Evolutionary conservation across 2,888 invertebrate genomes (phyloP).

Genomic region (Axea sp.): DNA sequence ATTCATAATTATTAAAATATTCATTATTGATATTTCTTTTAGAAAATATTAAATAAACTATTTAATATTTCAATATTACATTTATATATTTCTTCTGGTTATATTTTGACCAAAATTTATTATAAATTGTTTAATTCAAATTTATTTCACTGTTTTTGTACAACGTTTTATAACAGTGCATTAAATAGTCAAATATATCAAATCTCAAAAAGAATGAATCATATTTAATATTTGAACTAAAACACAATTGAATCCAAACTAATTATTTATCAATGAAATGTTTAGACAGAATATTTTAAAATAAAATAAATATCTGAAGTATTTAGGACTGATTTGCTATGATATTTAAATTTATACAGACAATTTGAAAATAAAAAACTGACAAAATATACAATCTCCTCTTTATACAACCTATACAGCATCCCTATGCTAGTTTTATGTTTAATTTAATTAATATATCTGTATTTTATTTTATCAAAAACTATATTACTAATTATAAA

Average conservation of each 20-base stretch:
- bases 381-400: background rate
- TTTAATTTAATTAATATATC: too few species aligned
- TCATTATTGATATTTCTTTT: background rate
- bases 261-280: conserved; percentile 15
- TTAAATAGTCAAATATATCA: conserved; percentile 1
- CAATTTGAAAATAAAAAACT: conserved; percentile 34
- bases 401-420: background rate
- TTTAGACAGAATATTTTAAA: conserved; percentile 23
- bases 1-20: conserved; percentile 67
- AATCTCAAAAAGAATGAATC: conserved; percentile 6
- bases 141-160: conserved; percentile 10
- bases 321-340: conserved; percentile 43
- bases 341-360: conserved; percentile 40
- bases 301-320: conserved; percentile 8
- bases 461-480: too few species aligned
- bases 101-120: background rate
- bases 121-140: background rate
- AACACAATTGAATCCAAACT: conserved; percentile 4
- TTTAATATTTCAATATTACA: background rate
- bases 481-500: too few species aligned
- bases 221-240: conserved; percentile 23
- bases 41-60: background rate
- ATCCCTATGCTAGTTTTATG: background rate
- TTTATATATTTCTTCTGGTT: background rate
- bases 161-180: conserved; percentile 2